A percentile compares a stretch with the other conserved stretches of the same genome.
phyloP scores from a whole-genome alignment of 64 coral and sea anemone species.

The Pocillopora damicornis region DNA sequence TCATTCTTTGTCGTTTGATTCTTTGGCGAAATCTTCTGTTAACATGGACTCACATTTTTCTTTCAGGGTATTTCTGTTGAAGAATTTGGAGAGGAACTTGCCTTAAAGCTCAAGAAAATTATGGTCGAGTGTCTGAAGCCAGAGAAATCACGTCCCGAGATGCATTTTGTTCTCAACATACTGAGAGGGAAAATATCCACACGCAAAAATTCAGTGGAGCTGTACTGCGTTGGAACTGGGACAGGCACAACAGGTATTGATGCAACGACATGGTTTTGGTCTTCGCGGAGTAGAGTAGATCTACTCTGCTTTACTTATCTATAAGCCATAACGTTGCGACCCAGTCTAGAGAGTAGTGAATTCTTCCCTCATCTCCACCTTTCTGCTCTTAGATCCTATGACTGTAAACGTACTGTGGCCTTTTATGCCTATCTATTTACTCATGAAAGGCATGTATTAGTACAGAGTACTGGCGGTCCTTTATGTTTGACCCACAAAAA shows the following conservation, averaged over 20 bases:
- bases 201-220: slow-evolving; percentile 51
- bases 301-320: no score
- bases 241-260: slow-evolving; percentile 59
- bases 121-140: slow-evolving; percentile 57
- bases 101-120: slow-evolving; percentile 42
- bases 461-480: no score
- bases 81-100: slow-evolving; percentile 64
- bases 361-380: no score
- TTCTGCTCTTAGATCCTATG: no score
- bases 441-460: no score
- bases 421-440: no score
- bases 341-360: no score
- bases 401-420: no score
- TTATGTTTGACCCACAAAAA: no score
- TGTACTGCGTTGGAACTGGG: slow-evolving; percentile 67
- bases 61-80: slow-evolving; percentile 38
- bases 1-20: neutral
- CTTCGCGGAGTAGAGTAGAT: no score
- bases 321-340: no score
- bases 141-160: slow-evolving; percentile 39
- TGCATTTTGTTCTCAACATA: slow-evolving; percentile 33
- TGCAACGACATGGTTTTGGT: no score
- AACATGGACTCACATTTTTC: neutral
- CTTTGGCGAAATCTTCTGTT: neutral
- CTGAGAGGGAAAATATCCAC: slow-evolving; percentile 33